Evolutionary conservation across 2,797 vertebrate species (phyloP), one percentile per base, ranked within the genome.

Genomic region (Coracias cyanogaster): DNA sequence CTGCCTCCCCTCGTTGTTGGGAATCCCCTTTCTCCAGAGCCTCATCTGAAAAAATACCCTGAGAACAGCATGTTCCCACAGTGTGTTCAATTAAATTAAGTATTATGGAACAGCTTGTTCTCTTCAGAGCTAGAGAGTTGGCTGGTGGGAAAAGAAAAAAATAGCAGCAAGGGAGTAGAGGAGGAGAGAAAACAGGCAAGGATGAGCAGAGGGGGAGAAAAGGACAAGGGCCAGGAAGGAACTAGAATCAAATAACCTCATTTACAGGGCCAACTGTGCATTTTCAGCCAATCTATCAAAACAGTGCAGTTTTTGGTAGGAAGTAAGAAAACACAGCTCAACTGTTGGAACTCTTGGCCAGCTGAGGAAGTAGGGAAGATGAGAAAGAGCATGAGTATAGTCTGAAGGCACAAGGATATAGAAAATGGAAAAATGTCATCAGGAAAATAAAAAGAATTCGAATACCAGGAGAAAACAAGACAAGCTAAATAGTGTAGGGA

Each of bases 31-130:
- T 93, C 89, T 91, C 20, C 52, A 84, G 49, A 91, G 91, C 24
- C 77, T 82, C 76, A 22, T 82, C 76, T 67, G 91, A 89, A 94
- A 95, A 94, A 95, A 91, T 39, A 90, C 37, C 76, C 94, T 67
- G 74, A 94, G 94, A 95, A 97, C 95, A 95, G 84, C 91, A 77
- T 66, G 96, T 96, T 97, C 93, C 69, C 88, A 94, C 78, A 95
- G 62, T 76, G 92, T 64, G 92, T 70, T 97, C 90, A 93, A 92
- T 95, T 96, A 78, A 93, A 93, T 94, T 95, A 95, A 96, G 88
- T 70, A 85, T 83, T 95, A 94, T 94, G 81, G 89, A 96, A 97
- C 94, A 96, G 94, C 84, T 93, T 95, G 94, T 91, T 95, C 93
- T 93, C 12, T 82, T 96, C 89, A 90, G 74, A 93, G 31, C 61